Percentiles rank a stretch among this genome's conserved stretches.
Evolutionary conservation across 30 jellyfish, hydroid and myxozoan species (phyloP).

Genomic region (Hydra vulgaris): DNA sequence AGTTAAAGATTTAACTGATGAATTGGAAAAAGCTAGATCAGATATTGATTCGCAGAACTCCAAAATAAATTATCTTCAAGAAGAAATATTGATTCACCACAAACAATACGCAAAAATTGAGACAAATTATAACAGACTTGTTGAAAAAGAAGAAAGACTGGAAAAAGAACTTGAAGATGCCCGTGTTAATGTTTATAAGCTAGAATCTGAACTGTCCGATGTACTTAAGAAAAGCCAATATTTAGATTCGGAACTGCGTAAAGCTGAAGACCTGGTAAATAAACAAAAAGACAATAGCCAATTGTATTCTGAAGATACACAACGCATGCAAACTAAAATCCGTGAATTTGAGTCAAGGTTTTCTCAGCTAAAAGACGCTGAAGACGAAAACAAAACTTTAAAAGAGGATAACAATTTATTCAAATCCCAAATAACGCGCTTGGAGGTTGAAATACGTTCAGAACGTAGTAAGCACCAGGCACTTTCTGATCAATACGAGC

Average conservation of each 20-base stretch:
- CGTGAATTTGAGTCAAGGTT: constrained; percentile 58
- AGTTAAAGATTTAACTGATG: constrained; percentile 34
- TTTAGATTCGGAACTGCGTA: constrained; percentile 44
- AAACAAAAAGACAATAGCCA: constrained; percentile 43
- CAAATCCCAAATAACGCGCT: constrained; percentile 25
- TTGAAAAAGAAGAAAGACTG: constrained; percentile 79
- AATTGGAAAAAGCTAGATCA: constrained; percentile 46
- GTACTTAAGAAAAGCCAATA: constrained; percentile 39
- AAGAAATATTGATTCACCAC: constrained; percentile 64
- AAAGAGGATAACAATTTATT: constrained; percentile 41
- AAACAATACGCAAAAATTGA: constrained; percentile 84
- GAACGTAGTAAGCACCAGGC: constrained; percentile 39
- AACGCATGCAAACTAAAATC: constrained; percentile 47
- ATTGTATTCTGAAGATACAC: constrained; percentile 45
- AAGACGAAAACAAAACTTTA: constrained; percentile 59
- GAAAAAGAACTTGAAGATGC: constrained; percentile 82
- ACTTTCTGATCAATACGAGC: constrained; percentile 71
- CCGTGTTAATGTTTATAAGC: constrained; percentile 29
- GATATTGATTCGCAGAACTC: constrained; percentile 35
- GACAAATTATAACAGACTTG: constrained; percentile 52
- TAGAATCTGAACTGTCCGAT: constrained; percentile 51
- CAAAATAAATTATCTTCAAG: constrained; percentile 68
- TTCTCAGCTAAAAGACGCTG: constrained; percentile 38
- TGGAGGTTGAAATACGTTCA: constrained; percentile 62
- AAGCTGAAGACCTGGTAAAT: constrained; percentile 48